Conservation (phyloP, 2,888 invertebrate genomes). For the Embidobia sp. region DNA sequence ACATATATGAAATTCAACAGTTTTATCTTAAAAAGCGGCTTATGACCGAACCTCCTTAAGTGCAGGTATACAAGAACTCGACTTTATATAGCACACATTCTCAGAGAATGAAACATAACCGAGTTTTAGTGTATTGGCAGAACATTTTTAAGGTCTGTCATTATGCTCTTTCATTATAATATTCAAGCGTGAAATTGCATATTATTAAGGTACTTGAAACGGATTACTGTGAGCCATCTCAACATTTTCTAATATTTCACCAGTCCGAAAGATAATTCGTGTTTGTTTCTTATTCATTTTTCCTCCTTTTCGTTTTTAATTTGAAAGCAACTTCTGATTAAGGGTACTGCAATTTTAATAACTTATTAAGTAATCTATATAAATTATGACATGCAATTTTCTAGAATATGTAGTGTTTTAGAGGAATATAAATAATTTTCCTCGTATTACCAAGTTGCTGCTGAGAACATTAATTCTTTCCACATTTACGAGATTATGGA, state of each 20-base stretch:
- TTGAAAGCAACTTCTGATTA: no score
- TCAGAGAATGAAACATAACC: constrained; percentile 30
- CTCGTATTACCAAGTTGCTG: no score
- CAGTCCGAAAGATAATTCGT: neutral
- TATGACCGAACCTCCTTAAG: constrained; percentile 51
- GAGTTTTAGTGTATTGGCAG: constrained; percentile 42
- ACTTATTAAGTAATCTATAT: no score
- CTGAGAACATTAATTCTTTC: no score
- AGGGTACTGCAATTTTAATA: no score
- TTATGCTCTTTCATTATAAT: constrained; percentile 40
- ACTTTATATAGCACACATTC: constrained; percentile 31
- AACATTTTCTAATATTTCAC: constrained; percentile 15
- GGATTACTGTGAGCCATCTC: constrained; percentile 17
- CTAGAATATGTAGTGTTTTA: no score
- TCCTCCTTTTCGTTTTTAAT: no score
- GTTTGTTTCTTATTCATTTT: no score
- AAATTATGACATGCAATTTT: no score
- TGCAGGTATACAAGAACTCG: constrained; percentile 40
- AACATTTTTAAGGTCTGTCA: constrained; percentile 16
- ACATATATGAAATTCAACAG: constrained; percentile 37
- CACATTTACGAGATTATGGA: no score
- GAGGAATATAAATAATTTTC: no score
- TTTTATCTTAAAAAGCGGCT: constrained; percentile 60
- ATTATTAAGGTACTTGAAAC: constrained; percentile 24
- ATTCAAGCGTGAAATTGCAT: constrained; percentile 41